These are phyloP conservation scores for Bibio marci DNA, from an alignment of 2,888 invertebrate genomes.

Conservation along the genomic window DNA sequence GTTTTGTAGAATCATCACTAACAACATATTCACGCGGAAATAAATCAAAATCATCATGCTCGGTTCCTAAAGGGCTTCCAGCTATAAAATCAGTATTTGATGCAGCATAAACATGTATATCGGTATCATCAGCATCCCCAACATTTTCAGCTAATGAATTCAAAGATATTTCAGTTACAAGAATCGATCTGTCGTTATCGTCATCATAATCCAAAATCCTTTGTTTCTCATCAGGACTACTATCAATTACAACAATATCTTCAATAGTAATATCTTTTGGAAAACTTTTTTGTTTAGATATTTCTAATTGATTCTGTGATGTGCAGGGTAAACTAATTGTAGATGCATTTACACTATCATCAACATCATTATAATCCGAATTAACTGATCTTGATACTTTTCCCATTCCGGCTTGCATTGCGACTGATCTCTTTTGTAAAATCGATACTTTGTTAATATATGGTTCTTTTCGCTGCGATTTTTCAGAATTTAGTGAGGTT, in stretches of 20 bases:
- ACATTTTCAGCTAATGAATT: slow-evolving; percentile 38
- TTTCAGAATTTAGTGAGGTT: too few species aligned
- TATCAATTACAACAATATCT: slow-evolving; percentile 17
- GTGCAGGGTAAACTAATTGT: slow-evolving; percentile 30
- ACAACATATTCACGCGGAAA: slow-evolving; percentile 42
- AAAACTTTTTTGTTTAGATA: slow-evolving; percentile 10
- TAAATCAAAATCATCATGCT: slow-evolving; percentile 42
- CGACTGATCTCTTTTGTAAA: slow-evolving; percentile 34
- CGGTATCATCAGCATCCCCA: slow-evolving; percentile 38
- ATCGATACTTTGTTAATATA: slow-evolving; percentile 38
- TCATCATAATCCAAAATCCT: slow-evolving; percentile 39
- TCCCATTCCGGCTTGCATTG: slow-evolving; percentile 19
- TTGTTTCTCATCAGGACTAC: slow-evolving; percentile 32
- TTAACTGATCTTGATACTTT: slow-evolving; percentile 34
- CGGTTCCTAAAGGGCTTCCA: slow-evolving; percentile 38
- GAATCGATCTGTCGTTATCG: slow-evolving; percentile 37
- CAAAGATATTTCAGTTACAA: slow-evolving; percentile 38
- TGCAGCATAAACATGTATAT: slow-evolving; percentile 33
- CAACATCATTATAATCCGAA: slow-evolving; percentile 41
- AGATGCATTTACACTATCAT: slow-evolving; percentile 38
- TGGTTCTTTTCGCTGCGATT: slow-evolving; percentile 27
- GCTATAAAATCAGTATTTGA: slow-evolving; percentile 37
- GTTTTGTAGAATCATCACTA: slow-evolving; percentile 33
- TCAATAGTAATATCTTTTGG: slow-evolving; percentile 2
- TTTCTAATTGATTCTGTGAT: not conserved